phyloP scores from a whole-genome alignment of 1,140 invertebrate genomes.

The Mamestra configurata region DNA sequence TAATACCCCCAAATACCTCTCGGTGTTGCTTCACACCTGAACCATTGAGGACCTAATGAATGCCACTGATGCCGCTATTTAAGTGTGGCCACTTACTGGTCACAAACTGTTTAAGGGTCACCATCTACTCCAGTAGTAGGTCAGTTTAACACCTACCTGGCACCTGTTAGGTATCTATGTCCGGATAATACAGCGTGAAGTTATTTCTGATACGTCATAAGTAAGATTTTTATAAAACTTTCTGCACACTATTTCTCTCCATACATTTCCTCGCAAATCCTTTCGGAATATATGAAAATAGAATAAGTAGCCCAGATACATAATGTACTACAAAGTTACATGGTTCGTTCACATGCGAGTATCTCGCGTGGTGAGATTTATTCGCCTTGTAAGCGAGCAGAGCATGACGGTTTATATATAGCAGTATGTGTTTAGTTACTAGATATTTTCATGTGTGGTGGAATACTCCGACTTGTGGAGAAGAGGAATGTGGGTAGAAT shows the following conservation, averaged over 20 bases:
- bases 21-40: too few relatives aligned
- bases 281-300: constrained; percentile 4
- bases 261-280: neutral
- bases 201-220: too few relatives aligned
- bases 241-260: neutral
- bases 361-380: constrained; percentile 5
- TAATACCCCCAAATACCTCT: too few relatives aligned
- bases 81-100: too few relatives aligned
- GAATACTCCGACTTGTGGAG: neutral
- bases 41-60: too few relatives aligned
- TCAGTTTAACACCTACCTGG: too few relatives aligned
- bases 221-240: too few relatives aligned
- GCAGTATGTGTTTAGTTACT: neutral
- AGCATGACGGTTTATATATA: neutral
- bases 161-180: too few relatives aligned
- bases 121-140: too few relatives aligned
- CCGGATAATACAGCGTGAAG: too few relatives aligned
- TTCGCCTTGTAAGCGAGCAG: neutral
- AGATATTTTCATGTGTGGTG: neutral
- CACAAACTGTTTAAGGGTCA: too few relatives aligned
- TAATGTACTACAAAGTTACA: neutral
- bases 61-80: too few relatives aligned
- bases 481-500: neutral
- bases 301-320: neutral
- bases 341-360: neutral